Conservation (phyloP, 2,113 vertebrate species). For the Axis porcinus region DNA sequence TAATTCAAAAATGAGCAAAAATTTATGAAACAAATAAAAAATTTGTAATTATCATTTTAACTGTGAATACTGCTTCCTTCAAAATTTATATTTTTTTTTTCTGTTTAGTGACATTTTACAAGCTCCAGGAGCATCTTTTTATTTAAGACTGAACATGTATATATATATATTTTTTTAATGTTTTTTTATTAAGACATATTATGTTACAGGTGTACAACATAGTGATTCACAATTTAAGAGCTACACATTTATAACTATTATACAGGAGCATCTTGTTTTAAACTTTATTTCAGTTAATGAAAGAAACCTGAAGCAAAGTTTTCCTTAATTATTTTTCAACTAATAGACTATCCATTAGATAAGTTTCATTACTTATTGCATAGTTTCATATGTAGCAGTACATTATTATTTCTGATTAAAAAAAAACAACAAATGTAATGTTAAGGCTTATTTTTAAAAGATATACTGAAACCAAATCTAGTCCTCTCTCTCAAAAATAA, state of each 20-base stretch:
- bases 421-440: background rate
- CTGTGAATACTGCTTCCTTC: background rate
- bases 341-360: slow-evolving; percentile 5
- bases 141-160: background rate
- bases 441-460: background rate
- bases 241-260: background rate
- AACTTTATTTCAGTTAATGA: slow-evolving; percentile 30
- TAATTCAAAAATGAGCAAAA: slow-evolving; percentile 32
- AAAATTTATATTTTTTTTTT: slow-evolving; percentile 4
- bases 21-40: background rate
- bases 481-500: background rate
- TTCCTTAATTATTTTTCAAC: slow-evolving; percentile 36
- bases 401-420: background rate
- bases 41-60: slow-evolving; percentile 21
- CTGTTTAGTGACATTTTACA: slow-evolving; percentile 34
- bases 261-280: background rate
- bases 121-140: background rate
- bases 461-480: slow-evolving; percentile 9
- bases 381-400: background rate
- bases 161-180: background rate
- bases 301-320: background rate
- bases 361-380: background rate
- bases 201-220: background rate
- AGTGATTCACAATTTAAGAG: background rate
- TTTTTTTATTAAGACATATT: background rate